phyloP scores from a whole-genome alignment of 2,888 invertebrate genomes.

The Meiosimyza platycephala region DNA sequence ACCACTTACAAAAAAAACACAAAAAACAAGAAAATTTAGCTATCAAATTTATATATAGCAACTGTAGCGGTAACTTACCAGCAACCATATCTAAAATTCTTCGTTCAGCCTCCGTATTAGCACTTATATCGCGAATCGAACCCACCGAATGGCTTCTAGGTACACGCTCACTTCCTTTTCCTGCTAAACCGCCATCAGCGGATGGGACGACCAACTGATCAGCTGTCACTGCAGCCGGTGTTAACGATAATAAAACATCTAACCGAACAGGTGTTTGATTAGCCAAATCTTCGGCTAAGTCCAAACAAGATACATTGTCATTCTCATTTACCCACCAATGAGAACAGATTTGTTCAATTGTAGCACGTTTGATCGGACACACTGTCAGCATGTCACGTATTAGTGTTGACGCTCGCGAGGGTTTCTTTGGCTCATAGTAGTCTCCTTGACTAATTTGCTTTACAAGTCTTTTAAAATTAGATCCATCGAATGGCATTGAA shows the following conservation, averaged over 20 bases:
- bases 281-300: conserved; percentile 87
- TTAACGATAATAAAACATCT: conserved; percentile 85
- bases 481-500: conserved; percentile 99
- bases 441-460: conserved; percentile 97
- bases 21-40: too few relatives aligned
- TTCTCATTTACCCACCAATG: conserved; percentile 98
- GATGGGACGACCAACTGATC: conserved; percentile 79
- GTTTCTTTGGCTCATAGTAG: conserved; percentile 95
- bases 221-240: conserved; percentile 82
- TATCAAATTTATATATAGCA: neutral
- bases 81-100: conserved; percentile 80
- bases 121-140: conserved; percentile 77
- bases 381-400: conserved; percentile 96
- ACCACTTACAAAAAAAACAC: too few relatives aligned
- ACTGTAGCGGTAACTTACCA: conserved; percentile 59
- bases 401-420: conserved; percentile 93
- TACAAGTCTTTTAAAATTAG: conserved; percentile 96
- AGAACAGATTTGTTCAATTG: conserved; percentile 92
- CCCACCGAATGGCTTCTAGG: conserved; percentile 78
- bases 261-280: conserved; percentile 91
- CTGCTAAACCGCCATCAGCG: conserved; percentile 64
- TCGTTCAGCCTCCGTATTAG: conserved; percentile 76
- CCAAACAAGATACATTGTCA: conserved; percentile 83
- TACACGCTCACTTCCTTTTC: conserved; percentile 70
- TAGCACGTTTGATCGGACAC: conserved; percentile 87